These are phyloP conservation scores for Tenthredo livida DNA, from an alignment of 2,888 invertebrate genomes.

Conservation along the genomic window DNA sequence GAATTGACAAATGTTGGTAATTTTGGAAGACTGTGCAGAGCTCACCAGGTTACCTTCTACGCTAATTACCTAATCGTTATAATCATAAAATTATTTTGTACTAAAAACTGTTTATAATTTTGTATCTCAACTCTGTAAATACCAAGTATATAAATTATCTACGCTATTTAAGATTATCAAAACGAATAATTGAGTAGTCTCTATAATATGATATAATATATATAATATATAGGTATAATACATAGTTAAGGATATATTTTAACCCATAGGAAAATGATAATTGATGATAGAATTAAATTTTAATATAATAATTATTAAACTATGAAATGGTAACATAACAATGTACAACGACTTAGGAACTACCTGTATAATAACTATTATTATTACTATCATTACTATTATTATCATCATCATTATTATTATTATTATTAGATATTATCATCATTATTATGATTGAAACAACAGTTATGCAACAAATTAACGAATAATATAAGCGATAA, in stretches of 20 bases:
- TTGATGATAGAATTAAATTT: constrained; percentile 67
- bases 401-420: constrained; percentile 5
- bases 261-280: constrained; percentile 65
- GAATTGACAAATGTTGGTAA: constrained; percentile 63
- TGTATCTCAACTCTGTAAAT: constrained; percentile 76
- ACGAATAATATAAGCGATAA: constrained; percentile 54
- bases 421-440: neutral
- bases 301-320: constrained; percentile 56
- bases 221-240: constrained; percentile 49
- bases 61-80: constrained; percentile 70
- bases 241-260: constrained; percentile 65
- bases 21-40: constrained; percentile 66
- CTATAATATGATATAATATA: constrained; percentile 55
- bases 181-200: constrained; percentile 52
- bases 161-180: constrained; percentile 52
- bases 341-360: constrained; percentile 76
- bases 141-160: constrained; percentile 57
- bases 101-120: constrained; percentile 75
- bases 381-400: constrained; percentile 53
- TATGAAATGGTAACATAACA: constrained; percentile 65
- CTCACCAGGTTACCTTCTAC: constrained; percentile 70
- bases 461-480: constrained; percentile 66
- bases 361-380: constrained; percentile 71
- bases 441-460: constrained; percentile 19
- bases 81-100: constrained; percentile 75